Evolutionary conservation across 2,888 invertebrate genomes (phyloP).

Genomic region (Yponomeuta malinellus): DNA sequence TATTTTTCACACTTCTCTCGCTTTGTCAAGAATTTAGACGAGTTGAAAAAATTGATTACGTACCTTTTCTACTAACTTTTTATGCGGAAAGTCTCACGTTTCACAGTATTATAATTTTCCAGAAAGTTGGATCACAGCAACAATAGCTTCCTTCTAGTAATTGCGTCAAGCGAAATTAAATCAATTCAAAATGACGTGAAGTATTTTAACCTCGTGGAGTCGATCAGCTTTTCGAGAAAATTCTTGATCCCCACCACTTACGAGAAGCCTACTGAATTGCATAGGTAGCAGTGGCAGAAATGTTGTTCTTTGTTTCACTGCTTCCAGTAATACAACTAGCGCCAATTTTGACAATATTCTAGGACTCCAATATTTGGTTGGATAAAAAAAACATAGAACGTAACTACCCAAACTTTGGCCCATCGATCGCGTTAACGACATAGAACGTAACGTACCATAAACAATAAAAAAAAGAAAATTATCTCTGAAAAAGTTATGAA

Average conservation of each 20-base stretch:
- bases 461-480: neutral
- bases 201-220: conserved; percentile 13
- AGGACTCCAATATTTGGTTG: neutral
- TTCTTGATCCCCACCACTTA: conserved; percentile 23
- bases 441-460: conserved; percentile 7
- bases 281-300: neutral
- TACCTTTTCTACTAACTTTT: neutral
- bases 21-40: neutral
- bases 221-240: conserved; percentile 33
- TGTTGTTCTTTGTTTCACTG: neutral
- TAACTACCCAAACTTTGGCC: neutral
- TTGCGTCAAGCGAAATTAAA: conserved; percentile 1
- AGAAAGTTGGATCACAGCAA: neutral
- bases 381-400: neutral
- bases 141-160: neutral
- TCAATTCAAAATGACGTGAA: neutral
- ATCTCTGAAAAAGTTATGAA: neutral
- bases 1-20: neutral
- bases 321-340: neutral
- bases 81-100: conserved; percentile 2
- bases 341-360: neutral
- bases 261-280: neutral
- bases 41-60: neutral
- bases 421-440: neutral
- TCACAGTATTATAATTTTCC: neutral